phyloP scores from a whole-genome alignment of 1,140 invertebrate genomes.

The Agrypnia vestita region DNA sequence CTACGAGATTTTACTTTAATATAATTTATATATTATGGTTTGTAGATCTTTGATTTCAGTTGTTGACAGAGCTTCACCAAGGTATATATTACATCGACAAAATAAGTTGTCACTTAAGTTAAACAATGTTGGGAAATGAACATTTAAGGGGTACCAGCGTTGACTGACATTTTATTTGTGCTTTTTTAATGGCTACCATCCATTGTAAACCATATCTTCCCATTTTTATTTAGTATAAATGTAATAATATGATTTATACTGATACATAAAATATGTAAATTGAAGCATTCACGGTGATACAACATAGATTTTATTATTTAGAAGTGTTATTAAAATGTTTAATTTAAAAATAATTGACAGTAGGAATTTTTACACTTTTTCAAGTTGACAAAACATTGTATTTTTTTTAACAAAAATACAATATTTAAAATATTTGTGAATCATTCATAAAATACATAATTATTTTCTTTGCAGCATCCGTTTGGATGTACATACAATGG shows the following conservation, averaged over 20 bases:
- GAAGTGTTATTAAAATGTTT: constrained; percentile 26
- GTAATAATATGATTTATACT: constrained; percentile 16
- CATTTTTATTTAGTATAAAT: constrained; percentile 36
- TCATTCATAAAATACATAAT: no score
- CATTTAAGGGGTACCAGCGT: constrained; percentile 49
- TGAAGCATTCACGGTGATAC: constrained; percentile 50
- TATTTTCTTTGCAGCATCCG: no score
- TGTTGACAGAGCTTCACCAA: no score
- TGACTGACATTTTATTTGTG: constrained; percentile 59
- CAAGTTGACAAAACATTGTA: no score
- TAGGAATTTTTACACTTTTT: constrained; percentile 18
- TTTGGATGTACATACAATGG: no score
- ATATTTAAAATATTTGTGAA: no score
- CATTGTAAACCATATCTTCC: constrained; percentile 55
- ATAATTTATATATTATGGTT: no score
- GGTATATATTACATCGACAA: no score
- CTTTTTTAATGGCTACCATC: constrained; percentile 55
- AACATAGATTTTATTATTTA: constrained; percentile 37
- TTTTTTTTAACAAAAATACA: no score
- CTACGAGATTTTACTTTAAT: no score
- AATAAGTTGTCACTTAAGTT: not conserved
- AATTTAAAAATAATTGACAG: not conserved
- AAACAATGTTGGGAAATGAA: constrained; percentile 36
- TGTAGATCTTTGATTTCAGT: no score
- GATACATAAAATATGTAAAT: not conserved